Percentiles rank a stretch among this genome's conserved stretches.
phyloP scores from a whole-genome alignment of 2,113 vertebrate species.

The Thunnus maccoyii region DNA sequence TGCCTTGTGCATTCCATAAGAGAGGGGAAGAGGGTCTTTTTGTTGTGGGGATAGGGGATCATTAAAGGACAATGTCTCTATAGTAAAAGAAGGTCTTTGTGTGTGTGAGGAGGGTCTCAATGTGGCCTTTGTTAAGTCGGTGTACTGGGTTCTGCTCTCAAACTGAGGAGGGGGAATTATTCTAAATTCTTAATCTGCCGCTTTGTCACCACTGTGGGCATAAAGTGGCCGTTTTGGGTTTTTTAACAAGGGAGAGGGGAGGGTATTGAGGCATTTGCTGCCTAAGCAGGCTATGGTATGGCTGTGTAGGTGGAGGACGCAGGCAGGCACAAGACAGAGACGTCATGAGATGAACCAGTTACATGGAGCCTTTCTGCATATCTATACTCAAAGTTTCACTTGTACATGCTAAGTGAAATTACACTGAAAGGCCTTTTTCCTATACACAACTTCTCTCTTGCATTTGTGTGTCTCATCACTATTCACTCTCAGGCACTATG shows the following conservation, averaged over 20 bases:
- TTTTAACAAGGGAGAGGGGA: constrained; percentile 29
- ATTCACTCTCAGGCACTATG: constrained; percentile 1
- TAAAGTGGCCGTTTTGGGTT: constrained; percentile 64
- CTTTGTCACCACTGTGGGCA: constrained; percentile 70
- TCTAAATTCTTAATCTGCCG: constrained; percentile 64
- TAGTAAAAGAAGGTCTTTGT: constrained; percentile 81
- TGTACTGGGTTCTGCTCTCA: constrained; percentile 58
- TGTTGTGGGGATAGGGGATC: constrained; percentile 77
- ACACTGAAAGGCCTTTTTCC: constrained; percentile 20
- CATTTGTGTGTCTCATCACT: constrained; percentile 9
- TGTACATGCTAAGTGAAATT: constrained; percentile 14
- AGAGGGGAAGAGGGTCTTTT: constrained; percentile 74
- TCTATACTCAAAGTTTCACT: constrained; percentile 6
- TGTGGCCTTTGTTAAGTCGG: constrained; percentile 81
- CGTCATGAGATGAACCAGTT: constrained; percentile 27
- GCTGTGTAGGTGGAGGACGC: constrained; percentile 71
- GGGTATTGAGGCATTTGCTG: constrained; percentile 47
- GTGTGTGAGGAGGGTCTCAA: constrained; percentile 73
- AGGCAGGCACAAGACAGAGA: constrained; percentile 35
- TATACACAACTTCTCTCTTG: too few relatives aligned
- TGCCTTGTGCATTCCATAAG: constrained; percentile 72
- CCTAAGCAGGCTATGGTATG: constrained; percentile 67
- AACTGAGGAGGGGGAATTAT: constrained; percentile 69
- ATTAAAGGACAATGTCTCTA: constrained; percentile 67
- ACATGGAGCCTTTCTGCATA: constrained; percentile 31